Evolutionary conservation across 2,113 vertebrate genomes (phyloP).

Genomic region (Chionis minor): DNA sequence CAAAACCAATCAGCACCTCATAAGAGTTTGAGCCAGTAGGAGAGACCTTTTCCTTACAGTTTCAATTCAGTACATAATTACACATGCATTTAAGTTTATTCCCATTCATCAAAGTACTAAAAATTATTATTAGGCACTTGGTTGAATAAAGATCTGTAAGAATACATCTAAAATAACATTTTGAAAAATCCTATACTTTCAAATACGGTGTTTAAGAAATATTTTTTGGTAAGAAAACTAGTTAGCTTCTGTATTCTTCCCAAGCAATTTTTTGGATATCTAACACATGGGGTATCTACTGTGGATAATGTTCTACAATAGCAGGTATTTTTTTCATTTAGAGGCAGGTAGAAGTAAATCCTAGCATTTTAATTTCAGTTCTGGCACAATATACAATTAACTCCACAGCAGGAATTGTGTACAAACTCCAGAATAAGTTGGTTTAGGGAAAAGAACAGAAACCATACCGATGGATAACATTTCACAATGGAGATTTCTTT

Average conservation of each 20-base stretch:
- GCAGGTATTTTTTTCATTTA: neutral
- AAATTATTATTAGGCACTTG: neutral
- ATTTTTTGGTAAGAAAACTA: neutral
- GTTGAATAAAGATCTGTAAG: neutral
- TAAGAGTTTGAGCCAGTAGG: neutral
- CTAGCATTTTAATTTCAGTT: neutral
- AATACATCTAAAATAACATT: neutral
- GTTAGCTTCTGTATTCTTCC: neutral
- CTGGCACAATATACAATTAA: neutral
- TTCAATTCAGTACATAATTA: neutral
- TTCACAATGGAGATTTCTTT: neutral
- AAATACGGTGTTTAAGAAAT: neutral
- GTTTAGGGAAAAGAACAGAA: neutral
- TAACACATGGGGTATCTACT: neutral
- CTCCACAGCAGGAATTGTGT: neutral
- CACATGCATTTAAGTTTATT: neutral
- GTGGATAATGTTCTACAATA: neutral
- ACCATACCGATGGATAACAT: neutral
- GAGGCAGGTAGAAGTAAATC: neutral
- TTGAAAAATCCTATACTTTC: neutral
- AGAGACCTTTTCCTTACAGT: neutral
- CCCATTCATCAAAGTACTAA: neutral
- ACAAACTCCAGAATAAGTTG: neutral
- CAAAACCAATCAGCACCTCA: neutral
- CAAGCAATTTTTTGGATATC: neutral